Evolutionary conservation across 2,797 vertebrate genomes (phyloP).

Genomic region (Protonibea diacanthus): DNA sequence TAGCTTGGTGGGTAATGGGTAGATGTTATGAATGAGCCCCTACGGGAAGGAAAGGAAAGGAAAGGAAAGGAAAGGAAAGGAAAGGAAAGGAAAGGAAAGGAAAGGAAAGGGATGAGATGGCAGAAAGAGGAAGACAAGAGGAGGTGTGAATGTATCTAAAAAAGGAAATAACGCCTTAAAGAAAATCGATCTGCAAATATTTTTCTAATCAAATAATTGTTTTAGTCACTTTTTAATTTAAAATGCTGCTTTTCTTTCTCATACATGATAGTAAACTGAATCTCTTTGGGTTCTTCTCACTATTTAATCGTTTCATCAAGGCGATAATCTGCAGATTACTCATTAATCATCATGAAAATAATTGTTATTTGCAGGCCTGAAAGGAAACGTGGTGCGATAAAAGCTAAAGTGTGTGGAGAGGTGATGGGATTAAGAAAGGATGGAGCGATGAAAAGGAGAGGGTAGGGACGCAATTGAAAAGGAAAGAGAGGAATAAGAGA

Average conservation of each 20-base stretch:
- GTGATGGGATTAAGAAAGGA: slow-evolving; percentile 5
- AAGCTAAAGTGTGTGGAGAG: not conserved
- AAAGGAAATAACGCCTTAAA: not conserved
- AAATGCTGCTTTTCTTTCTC: not conserved
- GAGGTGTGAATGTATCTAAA: not conserved
- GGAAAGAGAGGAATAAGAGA: not conserved
- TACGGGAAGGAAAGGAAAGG: slow-evolving; percentile 47
- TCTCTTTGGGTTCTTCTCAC: not conserved
- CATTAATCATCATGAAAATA: not conserved
- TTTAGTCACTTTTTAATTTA: not conserved
- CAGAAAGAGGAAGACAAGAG: not conserved
- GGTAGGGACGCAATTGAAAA: not conserved
- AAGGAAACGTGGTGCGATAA: not conserved
- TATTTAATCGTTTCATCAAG: not conserved
- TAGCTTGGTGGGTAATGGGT: slow-evolving; percentile 83
- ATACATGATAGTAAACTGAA: not conserved
- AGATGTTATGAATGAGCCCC: slow-evolving; percentile 82
- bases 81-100: not conserved
- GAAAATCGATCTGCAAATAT: not conserved
- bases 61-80: not conserved
- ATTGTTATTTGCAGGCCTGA: not conserved
- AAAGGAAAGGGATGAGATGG: not conserved
- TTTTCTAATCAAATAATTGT: not conserved
- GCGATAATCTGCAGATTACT: not conserved
- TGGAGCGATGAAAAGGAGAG: not conserved